These are phyloP conservation scores for Drosophila pseudoobscura DNA, from an alignment of 1,140 invertebrate species.

Conservation along the genomic window DNA sequence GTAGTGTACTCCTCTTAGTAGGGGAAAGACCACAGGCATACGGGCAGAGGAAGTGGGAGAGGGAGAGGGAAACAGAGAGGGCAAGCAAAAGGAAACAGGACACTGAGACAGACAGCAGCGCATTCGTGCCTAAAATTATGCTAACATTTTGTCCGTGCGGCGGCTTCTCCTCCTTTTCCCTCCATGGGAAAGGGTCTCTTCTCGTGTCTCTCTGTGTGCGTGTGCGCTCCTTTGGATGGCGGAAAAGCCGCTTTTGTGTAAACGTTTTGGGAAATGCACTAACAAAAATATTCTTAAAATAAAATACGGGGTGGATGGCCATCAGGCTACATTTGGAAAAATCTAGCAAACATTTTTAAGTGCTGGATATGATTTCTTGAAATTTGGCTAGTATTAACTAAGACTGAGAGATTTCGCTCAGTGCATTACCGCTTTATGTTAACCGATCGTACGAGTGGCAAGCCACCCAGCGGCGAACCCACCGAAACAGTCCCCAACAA, in stretches of 20 bases:
- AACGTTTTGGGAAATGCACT: slow-evolving; percentile 45
- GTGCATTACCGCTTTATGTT: slow-evolving; percentile 22
- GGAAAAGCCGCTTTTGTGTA: slow-evolving; percentile 50
- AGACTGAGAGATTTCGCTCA: not conserved
- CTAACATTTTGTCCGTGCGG: slow-evolving; percentile 75
- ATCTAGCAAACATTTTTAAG: no score
- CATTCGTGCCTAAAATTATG: slow-evolving; percentile 81
- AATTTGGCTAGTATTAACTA: not conserved
- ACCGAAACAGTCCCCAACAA: slow-evolving; percentile 19
- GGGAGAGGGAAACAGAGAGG: not conserved
- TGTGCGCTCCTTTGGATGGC: slow-evolving; percentile 29
- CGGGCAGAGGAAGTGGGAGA: slow-evolving; percentile 4
- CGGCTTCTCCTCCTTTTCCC: slow-evolving; percentile 21
- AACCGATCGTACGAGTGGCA: slow-evolving; percentile 38
- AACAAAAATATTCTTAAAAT: not conserved
- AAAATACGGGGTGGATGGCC: no score
- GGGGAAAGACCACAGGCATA: slow-evolving; percentile 25
- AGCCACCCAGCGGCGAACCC: slow-evolving; percentile 4
- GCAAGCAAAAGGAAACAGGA: not conserved
- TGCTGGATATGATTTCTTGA: not conserved
- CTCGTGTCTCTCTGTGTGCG: slow-evolving; percentile 35
- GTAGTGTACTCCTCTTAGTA: not conserved
- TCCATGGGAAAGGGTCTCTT: slow-evolving; percentile 8
- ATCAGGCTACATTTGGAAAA: no score
- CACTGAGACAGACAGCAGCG: slow-evolving; percentile 48